A percentile compares a stretch with the other conserved stretches of the same genome.
Evolutionary conservation across 2,113 vertebrate genomes (phyloP).

Genomic region (Phylloscopus whistleri): DNA sequence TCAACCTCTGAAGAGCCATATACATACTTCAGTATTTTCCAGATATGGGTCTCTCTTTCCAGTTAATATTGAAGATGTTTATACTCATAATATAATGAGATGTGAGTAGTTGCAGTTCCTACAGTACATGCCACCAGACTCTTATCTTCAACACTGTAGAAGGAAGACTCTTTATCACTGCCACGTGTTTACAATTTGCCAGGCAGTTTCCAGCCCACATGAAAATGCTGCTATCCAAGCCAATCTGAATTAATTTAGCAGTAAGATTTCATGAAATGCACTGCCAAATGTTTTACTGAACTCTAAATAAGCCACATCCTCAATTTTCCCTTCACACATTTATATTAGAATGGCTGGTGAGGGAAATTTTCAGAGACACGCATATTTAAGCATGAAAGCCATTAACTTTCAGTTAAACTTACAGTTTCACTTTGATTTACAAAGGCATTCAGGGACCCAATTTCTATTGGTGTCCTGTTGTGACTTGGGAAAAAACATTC

Average conservation of each 20-base stretch:
- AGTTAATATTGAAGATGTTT: not conserved
- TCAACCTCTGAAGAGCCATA: not conserved
- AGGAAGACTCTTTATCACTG: not conserved
- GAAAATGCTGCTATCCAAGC: slow-evolving; percentile 10
- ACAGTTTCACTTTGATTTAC: slow-evolving; percentile 6
- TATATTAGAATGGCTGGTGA: not conserved
- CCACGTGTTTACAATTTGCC: slow-evolving; percentile 47
- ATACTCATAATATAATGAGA: not conserved
- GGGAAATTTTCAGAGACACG: slow-evolving; percentile 15
- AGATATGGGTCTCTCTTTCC: not conserved
- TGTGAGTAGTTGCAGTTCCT: not conserved
- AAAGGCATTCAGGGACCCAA: not conserved
- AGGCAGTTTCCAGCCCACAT: slow-evolving; percentile 49
- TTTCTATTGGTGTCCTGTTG: not conserved
- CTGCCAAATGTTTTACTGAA: slow-evolving; percentile 37
- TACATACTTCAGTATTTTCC: not conserved
- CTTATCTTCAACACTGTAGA: not conserved
- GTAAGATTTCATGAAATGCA: not conserved
- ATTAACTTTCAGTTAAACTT: slow-evolving; percentile 14
- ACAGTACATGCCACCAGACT: not conserved
- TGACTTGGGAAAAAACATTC: not conserved
- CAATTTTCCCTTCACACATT: slow-evolving; percentile 28
- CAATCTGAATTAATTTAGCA: slow-evolving; percentile 40
- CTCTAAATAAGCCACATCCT: slow-evolving; percentile 9
- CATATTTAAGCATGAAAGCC: not conserved